Evolutionary conservation across 2,113 vertebrate species (phyloP), one percentile per base, ranked within the genome.

Genomic region (Toxostoma redivivum): DNA sequence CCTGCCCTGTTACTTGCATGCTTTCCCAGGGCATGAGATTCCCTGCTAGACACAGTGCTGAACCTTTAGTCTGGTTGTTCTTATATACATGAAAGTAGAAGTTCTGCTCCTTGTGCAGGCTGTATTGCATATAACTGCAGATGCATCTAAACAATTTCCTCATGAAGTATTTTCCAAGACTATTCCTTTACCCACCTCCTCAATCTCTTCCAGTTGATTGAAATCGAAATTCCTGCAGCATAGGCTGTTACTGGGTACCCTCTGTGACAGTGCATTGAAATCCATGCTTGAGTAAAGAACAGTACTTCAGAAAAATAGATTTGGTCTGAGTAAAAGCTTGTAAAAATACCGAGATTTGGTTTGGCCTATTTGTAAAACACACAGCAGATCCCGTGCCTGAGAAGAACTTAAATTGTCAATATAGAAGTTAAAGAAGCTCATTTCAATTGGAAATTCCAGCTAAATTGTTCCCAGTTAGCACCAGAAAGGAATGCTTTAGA

Each of bases 381-480:
- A 94, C 2, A 12, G 85, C 79, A 96, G 88, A 94, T 95, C 72
- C 88, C 69, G 80, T 86, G 86, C 86, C 86, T 81, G 93, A 93
- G 67, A 94, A 88, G 88, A 88, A 93, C 83, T 96, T 81, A 88
- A 95, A 86, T 94, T 22, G 53, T 84, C 90, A 92, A 83, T 93
- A 83, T 74, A 64, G 95, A 94, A 86, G 88, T 88, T 93, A 18
- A 71, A 92, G 92, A 96, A 94, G 94, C 93, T 76, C 53, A 42
- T 96, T 96, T 96, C 90, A 92, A 90, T 96, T 96, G 96, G 92
- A 96, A 96, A 96, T 97, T 96, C 96, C 95, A 94, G 92, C 88
- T 88, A 93, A 96, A 96, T 97, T 97, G 93, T 96, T 97, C 95
- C 94, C 93, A 96, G 95, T 94, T 96, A 96, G 92, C 94, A 95